Base-by-base conservation (phyloP, 2,888 invertebrate genomes). In the Agonum fuliginosum region DNA sequence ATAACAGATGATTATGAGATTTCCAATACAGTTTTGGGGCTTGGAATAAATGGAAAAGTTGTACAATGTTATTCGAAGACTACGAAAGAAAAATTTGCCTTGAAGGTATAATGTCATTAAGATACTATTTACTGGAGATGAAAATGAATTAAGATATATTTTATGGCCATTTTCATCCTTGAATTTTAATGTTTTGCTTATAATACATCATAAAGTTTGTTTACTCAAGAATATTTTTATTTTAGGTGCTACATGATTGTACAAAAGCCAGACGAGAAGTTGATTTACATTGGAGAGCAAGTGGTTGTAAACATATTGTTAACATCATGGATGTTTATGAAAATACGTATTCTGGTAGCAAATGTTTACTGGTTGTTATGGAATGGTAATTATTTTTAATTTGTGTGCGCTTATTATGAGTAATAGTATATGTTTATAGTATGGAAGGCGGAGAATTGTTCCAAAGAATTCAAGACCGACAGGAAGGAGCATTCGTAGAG, bases 361-460 rank as follows among this genome's bases (percentile, higher is more conserved):
- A 95, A 83, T 99, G 98, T 87, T 90, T 99, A 1, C 90, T 99
- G 4, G 97, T 99, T 37, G 94, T 99, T n/a, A 99, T 99, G 99
- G 99, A 99, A 90, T 97, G 98, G 95, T 95, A 87, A 87, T 88
- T 81, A 69, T 62, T 75, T 69, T 73, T 75, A 58, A 77, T 76
- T 67, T 54, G 51, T 65, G 41, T n/a, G n/a, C n/a, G n/a, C n/a
- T n/a, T n/a, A n/a, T n/a, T n/a, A n/a, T n/a, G 8, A 46, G 41
- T 24, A 30, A 43, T 71, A 54, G 46, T 41, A 27, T 74, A 5
- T 51, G 17, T 51, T 48, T 73, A 20, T 46, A 94, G 94, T 83
- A 99, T 99, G 99, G 97, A 96, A 86, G 99, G 99, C 2, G 99
- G 99, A 0, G 99, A 99, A 86, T 89, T 99, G 78, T 99, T 99